Evolutionary conservation across 2,797 vertebrate genomes (phyloP).

Genomic region (Pseudochirops cupreus): DNA sequence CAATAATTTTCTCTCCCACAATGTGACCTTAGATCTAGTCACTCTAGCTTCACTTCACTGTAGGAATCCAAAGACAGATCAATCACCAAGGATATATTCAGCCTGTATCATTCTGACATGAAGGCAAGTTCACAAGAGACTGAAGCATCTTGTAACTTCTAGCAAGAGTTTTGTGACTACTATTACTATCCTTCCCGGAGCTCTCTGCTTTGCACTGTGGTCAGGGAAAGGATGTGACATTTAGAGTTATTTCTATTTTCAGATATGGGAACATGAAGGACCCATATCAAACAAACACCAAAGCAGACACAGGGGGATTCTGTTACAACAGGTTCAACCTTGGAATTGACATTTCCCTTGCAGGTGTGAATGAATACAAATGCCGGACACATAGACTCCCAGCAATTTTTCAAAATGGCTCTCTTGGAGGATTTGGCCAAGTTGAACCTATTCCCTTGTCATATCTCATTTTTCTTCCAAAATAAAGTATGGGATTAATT

Average conservation of each 20-base stretch:
- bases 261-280: constrained; percentile 16
- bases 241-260: constrained; percentile 76
- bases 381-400: not conserved
- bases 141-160: not conserved
- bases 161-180: not conserved
- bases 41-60: not conserved
- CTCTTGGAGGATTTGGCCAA: not conserved
- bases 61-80: not conserved
- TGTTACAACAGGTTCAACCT: constrained; percentile 18
- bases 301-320: constrained; percentile 41
- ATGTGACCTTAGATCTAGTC: not conserved
- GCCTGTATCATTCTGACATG: not conserved
- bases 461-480: constrained; percentile 12
- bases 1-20: not conserved
- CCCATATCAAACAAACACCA: constrained; percentile 52
- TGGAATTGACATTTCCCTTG: constrained; percentile 60
- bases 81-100: constrained; percentile 6
- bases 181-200: constrained; percentile 45
- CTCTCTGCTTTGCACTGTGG: constrained; percentile 38
- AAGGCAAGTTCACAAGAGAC: not conserved
- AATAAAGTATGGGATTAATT: constrained; percentile 36
- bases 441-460: not conserved
- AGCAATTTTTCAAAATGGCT: constrained; percentile 36
- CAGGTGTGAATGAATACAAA: constrained; percentile 37
- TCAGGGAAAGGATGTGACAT: constrained; percentile 67